These are phyloP conservation scores for zebrafish (Danio rerio) DNA, from an alignment of 2,113 vertebrate species.

Conservation along the genomic window GRCz12tu NC_133200.1:18077001-18077500, in stretches of 20 bases:
- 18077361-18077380: slow-evolving; percentile 40
- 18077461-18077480: no score
- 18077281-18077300: slow-evolving; percentile 74
- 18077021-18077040: slow-evolving; percentile 63
- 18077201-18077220: slow-evolving; percentile 79
- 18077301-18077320: slow-evolving; percentile 46
- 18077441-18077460: background rate
- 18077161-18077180: slow-evolving; percentile 80
- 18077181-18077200: slow-evolving; percentile 77
- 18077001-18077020: slow-evolving; percentile 53
- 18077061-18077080: slow-evolving; percentile 64
- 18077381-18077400: background rate
- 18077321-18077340: background rate
- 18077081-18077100: slow-evolving; percentile 75
- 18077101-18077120: slow-evolving; percentile 74
- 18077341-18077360: slow-evolving; percentile 35
- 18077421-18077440: slow-evolving; percentile 35
- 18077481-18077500: no score
- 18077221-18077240: slow-evolving; percentile 80
- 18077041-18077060: slow-evolving; percentile 70
- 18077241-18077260: slow-evolving; percentile 78
- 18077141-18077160: slow-evolving; percentile 74
- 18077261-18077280: slow-evolving; percentile 72
- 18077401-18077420: slow-evolving; percentile 31
- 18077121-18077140: slow-evolving; percentile 73